These are phyloP conservation scores for Dicycla oo DNA, from an alignment of 2,888 invertebrate genomes.

Conservation along the genomic window DNA sequence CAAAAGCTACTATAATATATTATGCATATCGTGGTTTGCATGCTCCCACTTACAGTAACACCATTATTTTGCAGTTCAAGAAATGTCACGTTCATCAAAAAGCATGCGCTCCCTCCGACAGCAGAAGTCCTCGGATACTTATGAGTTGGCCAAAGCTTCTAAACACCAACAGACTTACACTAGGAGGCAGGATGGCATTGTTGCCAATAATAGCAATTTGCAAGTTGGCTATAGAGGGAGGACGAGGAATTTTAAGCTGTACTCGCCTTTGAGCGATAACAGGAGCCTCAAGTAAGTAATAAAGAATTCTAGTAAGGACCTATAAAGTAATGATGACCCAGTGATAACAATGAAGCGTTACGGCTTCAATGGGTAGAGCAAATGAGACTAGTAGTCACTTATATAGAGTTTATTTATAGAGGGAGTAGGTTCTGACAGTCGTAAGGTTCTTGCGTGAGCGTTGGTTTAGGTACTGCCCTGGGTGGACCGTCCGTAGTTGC, in stretches of 20 bases:
- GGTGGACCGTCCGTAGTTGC: no score
- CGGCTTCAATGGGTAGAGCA: no score
- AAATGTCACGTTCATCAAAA: constrained; percentile 49
- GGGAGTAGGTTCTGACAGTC: no score
- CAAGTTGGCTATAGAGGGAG: constrained; percentile 11
- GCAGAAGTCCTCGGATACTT: constrained; percentile 22
- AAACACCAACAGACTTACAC: constrained; percentile 65
- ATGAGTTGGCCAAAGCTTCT: constrained; percentile 8
- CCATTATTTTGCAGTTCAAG: constrained; percentile 45
- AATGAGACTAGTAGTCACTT: no score
- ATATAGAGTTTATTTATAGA: no score
- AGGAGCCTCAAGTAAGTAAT: constrained; percentile 24
- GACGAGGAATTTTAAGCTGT: constrained; percentile 33
- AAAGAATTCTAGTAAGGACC: neutral
- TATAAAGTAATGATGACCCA: neutral
- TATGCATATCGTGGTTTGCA: no score
- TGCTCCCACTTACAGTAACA: neutral
- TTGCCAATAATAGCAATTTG: neutral
- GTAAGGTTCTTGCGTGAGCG: no score
- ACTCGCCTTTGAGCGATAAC: constrained; percentile 41
- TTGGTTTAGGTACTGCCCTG: no score
- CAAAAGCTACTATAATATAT: no score
- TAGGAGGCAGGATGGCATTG: constrained; percentile 12
- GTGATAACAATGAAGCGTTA: no score
- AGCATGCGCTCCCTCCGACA: constrained; percentile 49